Percentiles rank a stretch among this genome's conserved stretches.
Conservation (phyloP, 2,113 vertebrate species). For the Zootoca vivipara region DNA sequence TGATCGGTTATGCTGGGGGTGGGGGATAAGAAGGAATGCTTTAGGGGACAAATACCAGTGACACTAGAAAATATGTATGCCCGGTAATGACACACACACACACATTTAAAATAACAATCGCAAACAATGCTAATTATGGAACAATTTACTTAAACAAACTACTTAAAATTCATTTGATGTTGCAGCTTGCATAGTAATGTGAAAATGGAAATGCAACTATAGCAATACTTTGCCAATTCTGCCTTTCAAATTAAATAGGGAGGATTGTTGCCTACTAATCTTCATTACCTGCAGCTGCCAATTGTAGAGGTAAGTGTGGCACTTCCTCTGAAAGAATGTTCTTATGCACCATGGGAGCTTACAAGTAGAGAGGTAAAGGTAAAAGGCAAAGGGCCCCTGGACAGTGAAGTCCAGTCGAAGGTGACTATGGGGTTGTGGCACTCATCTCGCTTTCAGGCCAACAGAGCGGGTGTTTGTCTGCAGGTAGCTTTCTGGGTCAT, state of each 20-base stretch:
- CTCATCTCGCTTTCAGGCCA: too few relatives aligned
- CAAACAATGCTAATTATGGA: background rate
- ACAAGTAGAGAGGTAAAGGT: background rate
- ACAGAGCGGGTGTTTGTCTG: too few relatives aligned
- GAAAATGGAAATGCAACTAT: background rate
- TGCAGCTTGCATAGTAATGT: background rate
- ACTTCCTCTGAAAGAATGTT: background rate
- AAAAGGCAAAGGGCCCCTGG: too few relatives aligned
- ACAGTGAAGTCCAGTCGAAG: too few relatives aligned
- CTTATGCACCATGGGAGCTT: background rate
- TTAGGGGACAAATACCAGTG: background rate
- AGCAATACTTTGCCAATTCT: background rate
- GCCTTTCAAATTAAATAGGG: background rate
- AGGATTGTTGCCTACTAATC: background rate
- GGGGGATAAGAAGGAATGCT: background rate
- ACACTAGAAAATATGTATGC: background rate
- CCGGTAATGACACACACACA: background rate
- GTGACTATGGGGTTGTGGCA: too few relatives aligned
- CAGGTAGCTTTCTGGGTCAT: too few relatives aligned
- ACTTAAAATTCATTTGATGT: background rate
- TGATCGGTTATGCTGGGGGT: background rate
- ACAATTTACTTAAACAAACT: constrained; percentile 2
- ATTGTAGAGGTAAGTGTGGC: background rate
- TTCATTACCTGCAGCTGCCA: background rate
- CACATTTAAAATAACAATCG: background rate